phyloP scores from a whole-genome alignment of 2,113 vertebrate species.

The Pampusana beccarii region DNA sequence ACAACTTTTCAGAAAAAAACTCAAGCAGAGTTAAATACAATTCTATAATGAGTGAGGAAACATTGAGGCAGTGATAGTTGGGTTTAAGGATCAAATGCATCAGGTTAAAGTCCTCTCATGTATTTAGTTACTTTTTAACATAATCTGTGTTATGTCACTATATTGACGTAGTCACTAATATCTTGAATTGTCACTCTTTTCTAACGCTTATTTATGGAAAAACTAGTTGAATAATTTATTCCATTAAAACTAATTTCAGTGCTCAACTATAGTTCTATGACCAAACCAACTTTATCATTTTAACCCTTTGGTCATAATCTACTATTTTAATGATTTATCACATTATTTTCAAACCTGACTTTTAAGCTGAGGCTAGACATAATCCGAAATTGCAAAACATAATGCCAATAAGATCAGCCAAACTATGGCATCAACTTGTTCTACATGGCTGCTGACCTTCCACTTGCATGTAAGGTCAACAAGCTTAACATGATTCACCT shows the following conservation, averaged over 20 bases:
- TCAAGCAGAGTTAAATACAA: neutral
- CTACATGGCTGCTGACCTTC: neutral
- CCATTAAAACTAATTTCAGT: neutral
- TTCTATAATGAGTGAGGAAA: neutral
- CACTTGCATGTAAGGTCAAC: neutral
- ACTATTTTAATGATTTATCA: neutral
- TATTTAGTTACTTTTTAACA: neutral
- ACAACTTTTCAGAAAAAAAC: neutral
- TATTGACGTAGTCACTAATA: neutral
- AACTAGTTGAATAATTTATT: neutral
- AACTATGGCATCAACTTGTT: neutral
- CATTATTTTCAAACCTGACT: neutral
- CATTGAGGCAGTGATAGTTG: accelerated
- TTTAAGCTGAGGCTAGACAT: neutral
- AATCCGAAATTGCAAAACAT: neutral
- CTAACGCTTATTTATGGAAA: neutral
- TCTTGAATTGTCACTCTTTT: neutral
- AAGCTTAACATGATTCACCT: neutral
- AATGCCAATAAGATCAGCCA: neutral
- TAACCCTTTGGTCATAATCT: neutral
- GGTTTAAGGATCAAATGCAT: neutral
- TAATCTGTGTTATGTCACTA: neutral
- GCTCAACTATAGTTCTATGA: neutral
- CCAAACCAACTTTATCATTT: neutral
- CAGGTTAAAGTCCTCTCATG: neutral